These are phyloP conservation scores for Distichodus sexfasciatus DNA, from an alignment of 2,797 vertebrate species.

Conservation along the genomic window DNA sequence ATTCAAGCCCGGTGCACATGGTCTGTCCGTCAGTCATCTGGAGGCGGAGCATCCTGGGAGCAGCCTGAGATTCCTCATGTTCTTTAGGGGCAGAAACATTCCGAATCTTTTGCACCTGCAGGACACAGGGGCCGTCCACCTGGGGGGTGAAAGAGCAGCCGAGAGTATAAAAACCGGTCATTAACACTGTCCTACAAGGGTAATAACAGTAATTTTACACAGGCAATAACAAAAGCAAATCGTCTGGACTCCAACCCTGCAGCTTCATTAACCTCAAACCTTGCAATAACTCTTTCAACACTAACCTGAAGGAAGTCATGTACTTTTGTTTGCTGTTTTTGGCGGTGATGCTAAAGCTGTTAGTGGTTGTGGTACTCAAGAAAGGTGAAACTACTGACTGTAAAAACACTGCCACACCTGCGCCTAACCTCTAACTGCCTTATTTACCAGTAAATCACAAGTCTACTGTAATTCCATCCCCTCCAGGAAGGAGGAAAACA, in stretches of 20 bases:
- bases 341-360: no score
- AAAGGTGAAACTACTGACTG: no score
- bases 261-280: no score
- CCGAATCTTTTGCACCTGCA: slow-evolving; percentile 96
- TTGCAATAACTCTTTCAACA: no score
- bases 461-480: not conserved
- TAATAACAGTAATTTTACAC: not conserved
- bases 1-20: slow-evolving; percentile 88
- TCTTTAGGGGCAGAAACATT: slow-evolving; percentile 94
- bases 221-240: not conserved
- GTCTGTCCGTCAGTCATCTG: slow-evolving; percentile 97
- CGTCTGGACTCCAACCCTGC: no score
- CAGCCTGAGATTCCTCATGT: slow-evolving; percentile 91
- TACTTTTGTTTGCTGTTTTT: no score
- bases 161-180: not conserved
- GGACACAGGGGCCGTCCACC: slow-evolving; percentile 93
- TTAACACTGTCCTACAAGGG: not conserved
- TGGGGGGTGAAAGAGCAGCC: slow-evolving; percentile 50
- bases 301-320: no score
- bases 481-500: not conserved
- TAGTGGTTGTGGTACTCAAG: no score
- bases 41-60: slow-evolving; percentile 92
- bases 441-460: not conserved
- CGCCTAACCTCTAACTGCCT: no score
- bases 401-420: no score